A percentile compares a stretch with the other conserved stretches of the same genome.
These are phyloP conservation scores for Spinus olivaceus DNA, from an alignment of 2,797 vertebrate genomes.

Conservation along the genomic window DNA sequence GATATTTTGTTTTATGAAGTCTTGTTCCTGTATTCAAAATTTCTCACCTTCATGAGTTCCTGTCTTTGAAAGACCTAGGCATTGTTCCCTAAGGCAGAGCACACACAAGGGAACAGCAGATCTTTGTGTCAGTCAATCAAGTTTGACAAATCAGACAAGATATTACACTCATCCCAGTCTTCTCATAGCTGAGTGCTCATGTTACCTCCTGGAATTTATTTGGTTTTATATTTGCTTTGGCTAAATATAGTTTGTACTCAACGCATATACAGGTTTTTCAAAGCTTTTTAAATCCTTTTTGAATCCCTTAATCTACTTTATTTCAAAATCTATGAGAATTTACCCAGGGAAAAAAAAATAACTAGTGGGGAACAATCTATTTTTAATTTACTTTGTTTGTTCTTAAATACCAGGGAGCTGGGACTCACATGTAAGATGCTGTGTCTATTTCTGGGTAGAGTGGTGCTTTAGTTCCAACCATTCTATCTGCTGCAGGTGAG, in stretches of 20 bases:
- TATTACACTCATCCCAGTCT: background rate
- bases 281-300: background rate
- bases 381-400: background rate
- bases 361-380: background rate
- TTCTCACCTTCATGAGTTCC: background rate
- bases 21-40: background rate
- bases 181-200: background rate
- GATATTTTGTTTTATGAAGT: background rate
- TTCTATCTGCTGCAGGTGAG: background rate
- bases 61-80: background rate
- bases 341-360: background rate
- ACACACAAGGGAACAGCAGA: background rate
- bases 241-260: background rate
- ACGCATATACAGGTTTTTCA: background rate
- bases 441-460: background rate
- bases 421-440: background rate
- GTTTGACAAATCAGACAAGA: background rate
- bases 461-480: accelerated
- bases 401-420: background rate
- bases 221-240: background rate
- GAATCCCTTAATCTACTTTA: background rate
- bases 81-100: background rate
- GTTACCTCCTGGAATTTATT: background rate
- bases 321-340: background rate
- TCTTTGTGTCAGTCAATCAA: background rate